Conservation (phyloP, 2,113 vertebrate species). For the Eidolon helvum region DNA sequence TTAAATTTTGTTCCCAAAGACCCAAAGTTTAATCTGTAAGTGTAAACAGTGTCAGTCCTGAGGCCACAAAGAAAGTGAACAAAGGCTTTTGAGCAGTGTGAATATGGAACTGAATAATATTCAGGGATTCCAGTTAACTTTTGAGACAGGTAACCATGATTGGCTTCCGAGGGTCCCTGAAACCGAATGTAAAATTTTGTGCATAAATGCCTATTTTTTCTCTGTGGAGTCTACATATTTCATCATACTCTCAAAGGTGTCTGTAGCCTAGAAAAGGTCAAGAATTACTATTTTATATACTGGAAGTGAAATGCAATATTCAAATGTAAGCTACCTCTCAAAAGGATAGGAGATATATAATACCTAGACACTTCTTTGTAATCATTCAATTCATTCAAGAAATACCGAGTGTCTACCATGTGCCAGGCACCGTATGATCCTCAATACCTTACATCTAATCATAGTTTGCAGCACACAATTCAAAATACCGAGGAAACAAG, state of each 20-base stretch:
- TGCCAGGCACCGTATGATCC: neutral
- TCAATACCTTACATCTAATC: neutral
- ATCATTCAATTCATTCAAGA: slow-evolving; percentile 31
- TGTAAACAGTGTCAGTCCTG: neutral
- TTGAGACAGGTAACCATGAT: neutral
- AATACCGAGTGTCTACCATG: neutral
- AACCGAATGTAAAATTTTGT: slow-evolving; percentile 7
- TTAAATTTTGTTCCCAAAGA: slow-evolving; percentile 41
- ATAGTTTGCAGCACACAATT: neutral
- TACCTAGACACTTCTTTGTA: neutral
- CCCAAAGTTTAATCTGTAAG: neutral
- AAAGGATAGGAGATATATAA: neutral
- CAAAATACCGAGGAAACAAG: slow-evolving; percentile 38
- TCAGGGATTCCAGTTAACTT: neutral
- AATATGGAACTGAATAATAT: neutral
- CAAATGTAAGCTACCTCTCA: neutral
- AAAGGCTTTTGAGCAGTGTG: slow-evolving; percentile 25
- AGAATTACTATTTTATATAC: neutral
- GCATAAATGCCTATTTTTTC: neutral
- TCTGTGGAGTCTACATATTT: neutral
- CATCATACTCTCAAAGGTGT: slow-evolving; percentile 39
- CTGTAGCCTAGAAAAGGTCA: slow-evolving; percentile 29
- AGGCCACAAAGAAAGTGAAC: neutral
- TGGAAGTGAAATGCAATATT: slow-evolving; percentile 3
- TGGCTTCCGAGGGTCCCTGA: slow-evolving; percentile 5